Evolutionary conservation across 2,797 vertebrate species (phyloP).

Genomic region (Cyprinella venusta): DNA sequence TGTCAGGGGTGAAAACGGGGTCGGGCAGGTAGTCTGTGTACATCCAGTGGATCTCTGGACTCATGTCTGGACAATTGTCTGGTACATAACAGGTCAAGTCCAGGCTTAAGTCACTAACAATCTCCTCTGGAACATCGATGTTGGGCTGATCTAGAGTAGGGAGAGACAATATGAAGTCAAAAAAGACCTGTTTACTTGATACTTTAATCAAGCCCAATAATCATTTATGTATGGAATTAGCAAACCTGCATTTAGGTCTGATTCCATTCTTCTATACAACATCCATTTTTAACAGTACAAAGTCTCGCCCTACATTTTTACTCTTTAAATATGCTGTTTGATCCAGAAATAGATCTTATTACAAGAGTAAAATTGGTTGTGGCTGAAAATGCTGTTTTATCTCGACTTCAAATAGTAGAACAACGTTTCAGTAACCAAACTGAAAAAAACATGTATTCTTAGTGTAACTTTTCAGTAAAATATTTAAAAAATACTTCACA

Average conservation of each 20-base stretch:
- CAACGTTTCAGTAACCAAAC: background rate
- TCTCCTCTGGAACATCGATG: conserved; percentile 86
- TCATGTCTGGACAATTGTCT: conserved; percentile 89
- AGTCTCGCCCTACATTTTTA: background rate
- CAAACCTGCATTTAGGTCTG: background rate
- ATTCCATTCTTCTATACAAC: background rate
- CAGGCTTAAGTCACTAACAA: conserved; percentile 83
- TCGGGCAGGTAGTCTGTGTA: conserved; percentile 86
- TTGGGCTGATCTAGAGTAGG: conserved; percentile 82
- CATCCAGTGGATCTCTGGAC: conserved; percentile 87
- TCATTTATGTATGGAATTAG: background rate
- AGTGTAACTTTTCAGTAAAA: background rate
- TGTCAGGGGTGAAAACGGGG: conserved; percentile 78
- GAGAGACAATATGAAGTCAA: background rate
- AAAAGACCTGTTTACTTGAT: background rate
- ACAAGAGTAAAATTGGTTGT: background rate
- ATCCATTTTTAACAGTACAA: background rate
- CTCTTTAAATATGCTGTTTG: conserved; percentile 3
- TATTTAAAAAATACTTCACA: background rate
- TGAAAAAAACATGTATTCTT: background rate
- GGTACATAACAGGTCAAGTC: conserved; percentile 88
- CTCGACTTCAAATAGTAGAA: background rate
- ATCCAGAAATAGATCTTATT: conserved; percentile 2
- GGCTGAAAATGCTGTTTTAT: background rate
- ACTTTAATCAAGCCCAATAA: background rate